phyloP scores from a whole-genome alignment of 2,888 invertebrate genomes.

The Lepeophtheirus nordmannii region DNA sequence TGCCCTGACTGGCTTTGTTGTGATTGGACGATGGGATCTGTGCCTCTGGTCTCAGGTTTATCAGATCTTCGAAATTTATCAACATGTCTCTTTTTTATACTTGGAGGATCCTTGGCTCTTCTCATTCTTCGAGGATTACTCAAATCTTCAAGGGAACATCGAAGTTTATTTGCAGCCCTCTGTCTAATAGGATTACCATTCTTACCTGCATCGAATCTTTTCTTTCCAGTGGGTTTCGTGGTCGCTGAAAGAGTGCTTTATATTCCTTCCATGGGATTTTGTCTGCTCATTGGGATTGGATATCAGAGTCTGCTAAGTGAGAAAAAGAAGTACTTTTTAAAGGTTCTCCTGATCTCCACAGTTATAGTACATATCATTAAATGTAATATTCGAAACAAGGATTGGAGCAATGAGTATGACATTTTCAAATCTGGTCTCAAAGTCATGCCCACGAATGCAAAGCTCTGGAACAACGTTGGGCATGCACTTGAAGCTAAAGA shows the following conservation, averaged over 20 bases:
- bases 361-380: slow-evolving; percentile 61
- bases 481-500: slow-evolving; percentile 71
- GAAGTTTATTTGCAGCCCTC: slow-evolving; percentile 46
- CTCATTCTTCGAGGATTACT: neutral
- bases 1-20: slow-evolving; percentile 76
- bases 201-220: slow-evolving; percentile 85
- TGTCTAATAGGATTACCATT: slow-evolving; percentile 77
- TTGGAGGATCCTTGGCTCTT: slow-evolving; percentile 32
- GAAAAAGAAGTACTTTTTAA: neutral
- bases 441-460: slow-evolving; percentile 54
- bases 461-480: slow-evolving; percentile 90
- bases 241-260: slow-evolving; percentile 88
- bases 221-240: slow-evolving; percentile 94
- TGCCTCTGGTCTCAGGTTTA: slow-evolving; percentile 64
- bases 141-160: neutral
- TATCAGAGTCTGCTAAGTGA: slow-evolving; percentile 32
- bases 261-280: slow-evolving; percentile 95
- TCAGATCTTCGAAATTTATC: slow-evolving; percentile 63
- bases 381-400: slow-evolving; percentile 72
- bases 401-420: slow-evolving; percentile 48
- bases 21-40: slow-evolving; percentile 97
- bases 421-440: slow-evolving; percentile 29
- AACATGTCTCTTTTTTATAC: slow-evolving; percentile 52
- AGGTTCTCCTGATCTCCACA: slow-evolving; percentile 1
- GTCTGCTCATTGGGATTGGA: slow-evolving; percentile 74